Conservation (phyloP, 2,797 vertebrate genomes). For the Ctenosaura bakeri region DNA sequence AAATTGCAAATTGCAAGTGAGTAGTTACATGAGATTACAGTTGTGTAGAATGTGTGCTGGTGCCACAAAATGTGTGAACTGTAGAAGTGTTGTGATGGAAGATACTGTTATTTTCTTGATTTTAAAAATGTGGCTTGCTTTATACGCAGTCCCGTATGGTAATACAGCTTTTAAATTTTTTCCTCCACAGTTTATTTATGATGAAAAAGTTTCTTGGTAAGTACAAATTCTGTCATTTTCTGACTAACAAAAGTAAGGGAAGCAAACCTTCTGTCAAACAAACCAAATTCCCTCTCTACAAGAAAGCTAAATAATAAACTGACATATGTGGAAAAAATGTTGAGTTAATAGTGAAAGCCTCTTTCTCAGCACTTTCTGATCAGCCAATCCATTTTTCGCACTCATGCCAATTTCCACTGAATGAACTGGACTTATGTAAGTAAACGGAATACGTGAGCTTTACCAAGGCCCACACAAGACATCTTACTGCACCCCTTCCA, state of each 20-base stretch:
- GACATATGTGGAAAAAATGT: not conserved
- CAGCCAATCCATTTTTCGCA: fast-evolving
- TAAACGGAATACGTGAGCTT: not conserved
- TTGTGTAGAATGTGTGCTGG: not conserved
- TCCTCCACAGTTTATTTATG: constrained; percentile 92
- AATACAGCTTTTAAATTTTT: constrained; percentile 58
- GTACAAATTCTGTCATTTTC: constrained; percentile 63
- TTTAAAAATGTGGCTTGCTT: not conserved
- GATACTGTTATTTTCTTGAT: not conserved
- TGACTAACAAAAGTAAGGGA: not conserved
- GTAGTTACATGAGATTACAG: not conserved
- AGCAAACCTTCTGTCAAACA: not conserved
- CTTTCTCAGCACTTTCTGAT: not conserved
- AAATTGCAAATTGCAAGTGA: not conserved
- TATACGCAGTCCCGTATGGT: not conserved
- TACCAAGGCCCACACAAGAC: not conserved
- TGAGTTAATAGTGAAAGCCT: constrained; percentile 8
- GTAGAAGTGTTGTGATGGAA: not conserved
- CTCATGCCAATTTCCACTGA: not conserved
- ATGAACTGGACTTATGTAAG: not conserved
- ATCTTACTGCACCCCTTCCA: not conserved
- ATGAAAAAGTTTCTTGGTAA: constrained; percentile 96
- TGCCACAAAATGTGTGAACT: not conserved
- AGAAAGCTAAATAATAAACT: not conserved
- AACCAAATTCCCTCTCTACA: not conserved